These are phyloP conservation scores for Psittacula cyanocephala DNA, from an alignment of 2,113 vertebrate species.

Conservation along the genomic window DNA sequence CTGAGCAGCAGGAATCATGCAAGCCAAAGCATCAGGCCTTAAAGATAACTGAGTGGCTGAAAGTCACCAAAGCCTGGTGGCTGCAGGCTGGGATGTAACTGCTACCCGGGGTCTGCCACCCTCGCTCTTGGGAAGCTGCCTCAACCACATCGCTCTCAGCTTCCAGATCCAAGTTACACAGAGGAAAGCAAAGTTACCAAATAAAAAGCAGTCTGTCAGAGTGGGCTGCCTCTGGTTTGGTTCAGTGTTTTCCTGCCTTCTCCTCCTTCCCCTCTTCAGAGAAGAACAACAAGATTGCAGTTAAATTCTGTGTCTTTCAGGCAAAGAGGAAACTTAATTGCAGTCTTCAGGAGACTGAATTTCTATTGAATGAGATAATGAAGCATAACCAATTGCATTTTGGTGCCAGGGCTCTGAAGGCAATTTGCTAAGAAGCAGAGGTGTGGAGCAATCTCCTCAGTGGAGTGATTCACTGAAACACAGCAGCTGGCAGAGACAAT, in stretches of 20 bases:
- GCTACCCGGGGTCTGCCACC: rapidly evolving
- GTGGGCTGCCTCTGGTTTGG: not conserved
- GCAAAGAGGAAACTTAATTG: constrained; percentile 56
- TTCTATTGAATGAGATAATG: constrained; percentile 60
- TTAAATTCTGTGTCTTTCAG: constrained; percentile 15
- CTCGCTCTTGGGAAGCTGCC: rapidly evolving
- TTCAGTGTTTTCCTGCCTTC: not conserved
- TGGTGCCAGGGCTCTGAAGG: constrained; percentile 5
- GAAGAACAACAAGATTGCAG: constrained; percentile 1
- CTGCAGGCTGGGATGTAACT: not conserved
- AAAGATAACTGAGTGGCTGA: rapidly evolving
- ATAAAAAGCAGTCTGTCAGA: not conserved
- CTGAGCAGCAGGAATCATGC: not conserved
- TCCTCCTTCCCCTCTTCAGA: not conserved
- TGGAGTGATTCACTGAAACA: constrained; percentile 17
- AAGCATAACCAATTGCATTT: constrained; percentile 59
- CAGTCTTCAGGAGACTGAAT: constrained; percentile 52
- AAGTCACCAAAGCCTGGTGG: not conserved
- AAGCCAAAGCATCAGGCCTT: not conserved
- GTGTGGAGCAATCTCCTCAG: constrained; percentile 13
- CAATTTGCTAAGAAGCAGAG: constrained; percentile 55
- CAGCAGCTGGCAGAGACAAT: not conserved
- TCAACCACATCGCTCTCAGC: not conserved
- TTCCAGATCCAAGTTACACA: not conserved
- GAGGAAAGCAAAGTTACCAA: not conserved